Evolutionary conservation across 2,888 invertebrate genomes (phyloP).

Genomic region (Drosophila demipolita): DNA sequence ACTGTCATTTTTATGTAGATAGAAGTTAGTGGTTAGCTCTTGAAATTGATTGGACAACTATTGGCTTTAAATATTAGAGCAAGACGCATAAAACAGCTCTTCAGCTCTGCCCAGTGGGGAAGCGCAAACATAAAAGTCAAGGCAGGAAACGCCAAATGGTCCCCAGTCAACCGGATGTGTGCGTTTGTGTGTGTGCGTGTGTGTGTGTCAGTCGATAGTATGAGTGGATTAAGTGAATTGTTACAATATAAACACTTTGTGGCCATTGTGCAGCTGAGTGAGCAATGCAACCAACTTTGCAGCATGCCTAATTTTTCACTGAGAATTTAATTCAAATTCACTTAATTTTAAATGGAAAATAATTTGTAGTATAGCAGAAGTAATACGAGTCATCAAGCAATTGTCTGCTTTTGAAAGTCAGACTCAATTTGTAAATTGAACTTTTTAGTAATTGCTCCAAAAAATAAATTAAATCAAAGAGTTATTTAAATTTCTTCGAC

Average conservation of each 20-base stretch:
- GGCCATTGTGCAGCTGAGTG: constrained; percentile 29
- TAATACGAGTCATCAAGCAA: neutral
- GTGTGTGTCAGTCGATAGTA: neutral
- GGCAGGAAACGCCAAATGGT: constrained; percentile 49
- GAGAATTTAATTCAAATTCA: neutral
- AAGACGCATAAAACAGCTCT: constrained; percentile 63
- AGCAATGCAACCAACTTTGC: constrained; percentile 4
- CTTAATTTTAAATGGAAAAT: neutral
- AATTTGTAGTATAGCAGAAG: neutral
- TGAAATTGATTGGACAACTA: constrained; percentile 78
- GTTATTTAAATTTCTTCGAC: neutral
- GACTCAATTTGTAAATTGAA: neutral
- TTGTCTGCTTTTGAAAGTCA: neutral
- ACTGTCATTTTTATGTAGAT: constrained; percentile 68
- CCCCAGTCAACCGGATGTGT: constrained; percentile 36
- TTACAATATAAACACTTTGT: constrained; percentile 71
- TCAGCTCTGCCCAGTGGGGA: constrained; percentile 32
- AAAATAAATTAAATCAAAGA: neutral
- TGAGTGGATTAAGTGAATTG: constrained; percentile 44
- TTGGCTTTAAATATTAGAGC: constrained; percentile 76
- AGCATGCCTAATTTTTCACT: neutral
- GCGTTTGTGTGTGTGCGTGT: constrained; percentile 5
- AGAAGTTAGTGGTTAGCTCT: constrained; percentile 67
- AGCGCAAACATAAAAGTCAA: constrained; percentile 68
- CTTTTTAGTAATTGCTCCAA: neutral